phyloP scores from a whole-genome alignment of 2,113 vertebrate species.

The Pygoscelis adeliae region DNA sequence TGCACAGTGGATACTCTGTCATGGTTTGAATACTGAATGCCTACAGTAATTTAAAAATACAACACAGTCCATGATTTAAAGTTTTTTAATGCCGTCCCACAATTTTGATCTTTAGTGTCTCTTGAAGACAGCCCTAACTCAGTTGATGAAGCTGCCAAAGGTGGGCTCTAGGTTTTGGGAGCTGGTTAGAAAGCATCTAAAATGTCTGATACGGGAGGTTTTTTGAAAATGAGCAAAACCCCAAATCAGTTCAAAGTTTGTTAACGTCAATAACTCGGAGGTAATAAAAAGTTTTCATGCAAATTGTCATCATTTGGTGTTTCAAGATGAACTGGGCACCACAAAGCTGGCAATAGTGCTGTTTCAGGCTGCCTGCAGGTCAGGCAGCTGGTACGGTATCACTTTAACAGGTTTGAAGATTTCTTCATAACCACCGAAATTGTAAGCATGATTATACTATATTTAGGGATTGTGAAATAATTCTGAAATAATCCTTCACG shows the following conservation, averaged over 20 bases:
- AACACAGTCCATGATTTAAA: not conserved
- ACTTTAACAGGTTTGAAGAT: not conserved
- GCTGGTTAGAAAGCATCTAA: not conserved
- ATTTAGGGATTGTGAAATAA: not conserved
- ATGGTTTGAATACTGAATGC: not conserved
- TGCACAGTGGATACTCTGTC: not conserved
- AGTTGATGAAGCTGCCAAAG: not conserved
- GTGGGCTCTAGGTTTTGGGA: not conserved
- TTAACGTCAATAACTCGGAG: not conserved
- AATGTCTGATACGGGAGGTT: not conserved
- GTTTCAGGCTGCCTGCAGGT: not conserved
- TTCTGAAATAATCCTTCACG: not conserved
- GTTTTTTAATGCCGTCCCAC: not conserved
- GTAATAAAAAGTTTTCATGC: not conserved
- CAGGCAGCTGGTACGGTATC: not conserved
- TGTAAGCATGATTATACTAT: not conserved
- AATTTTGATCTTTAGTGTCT: not conserved
- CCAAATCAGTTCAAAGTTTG: not conserved
- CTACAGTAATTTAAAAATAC: not conserved
- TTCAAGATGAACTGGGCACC: not conserved
- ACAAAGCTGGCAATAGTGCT: not conserved
- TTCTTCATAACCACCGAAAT: not conserved
- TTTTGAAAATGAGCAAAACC: not conserved
- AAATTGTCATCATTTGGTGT: not conserved
- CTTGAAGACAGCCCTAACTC: not conserved